Conservation (phyloP, 1,140 invertebrate genomes). For the Melanaphis sacchari region DNA sequence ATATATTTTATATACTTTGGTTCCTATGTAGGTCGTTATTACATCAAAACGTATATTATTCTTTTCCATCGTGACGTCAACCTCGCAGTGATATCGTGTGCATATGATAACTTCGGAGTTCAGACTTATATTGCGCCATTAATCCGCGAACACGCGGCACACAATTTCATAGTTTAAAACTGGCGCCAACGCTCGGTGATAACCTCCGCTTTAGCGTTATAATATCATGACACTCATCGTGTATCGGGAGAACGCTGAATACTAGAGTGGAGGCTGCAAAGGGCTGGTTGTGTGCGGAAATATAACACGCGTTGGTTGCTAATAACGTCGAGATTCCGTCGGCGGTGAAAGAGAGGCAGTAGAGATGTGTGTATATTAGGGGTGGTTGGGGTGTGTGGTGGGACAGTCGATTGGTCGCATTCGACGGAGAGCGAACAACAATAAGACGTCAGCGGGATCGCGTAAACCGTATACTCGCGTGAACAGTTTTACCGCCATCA, state of each 20-base stretch:
- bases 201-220: not conserved
- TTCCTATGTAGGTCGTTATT: no score
- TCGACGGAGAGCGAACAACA: not conserved
- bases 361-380: not conserved
- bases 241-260: not conserved
- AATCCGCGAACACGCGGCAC: not conserved
- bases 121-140: not conserved
- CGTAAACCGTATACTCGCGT: not conserved
- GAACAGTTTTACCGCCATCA: conserved; percentile 15
- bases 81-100: not conserved
- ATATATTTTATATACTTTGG: no score
- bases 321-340: not conserved
- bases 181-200: not conserved
- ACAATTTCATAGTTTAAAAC: not conserved
- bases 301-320: not conserved
- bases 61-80: no score
- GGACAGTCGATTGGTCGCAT: not conserved
- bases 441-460: not conserved
- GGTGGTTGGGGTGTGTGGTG: not conserved
- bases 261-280: not conserved
- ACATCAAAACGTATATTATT: no score
- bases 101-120: not conserved
- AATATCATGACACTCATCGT: not conserved
- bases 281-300: not conserved
- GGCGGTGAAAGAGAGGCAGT: not conserved